Conservation (phyloP, 2,888 invertebrate species). For the Crematogaster levior region DNA sequence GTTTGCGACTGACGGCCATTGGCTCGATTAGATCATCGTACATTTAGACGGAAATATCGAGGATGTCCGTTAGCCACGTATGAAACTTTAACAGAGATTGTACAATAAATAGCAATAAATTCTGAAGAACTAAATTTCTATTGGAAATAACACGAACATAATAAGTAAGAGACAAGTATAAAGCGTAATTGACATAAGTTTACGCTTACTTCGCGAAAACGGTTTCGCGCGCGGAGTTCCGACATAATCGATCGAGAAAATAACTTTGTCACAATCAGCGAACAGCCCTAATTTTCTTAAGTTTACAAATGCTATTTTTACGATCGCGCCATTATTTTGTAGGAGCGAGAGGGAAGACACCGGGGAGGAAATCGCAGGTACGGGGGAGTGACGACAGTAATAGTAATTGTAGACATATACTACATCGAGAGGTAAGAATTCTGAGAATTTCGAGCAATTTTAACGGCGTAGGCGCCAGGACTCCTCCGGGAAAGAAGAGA, state of each 20-base stretch:
- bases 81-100: not conserved
- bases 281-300: slow-evolving; percentile 26
- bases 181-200: not conserved
- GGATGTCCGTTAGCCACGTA: not conserved
- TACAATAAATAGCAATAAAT: not conserved
- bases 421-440: slow-evolving; percentile 78
- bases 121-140: not conserved
- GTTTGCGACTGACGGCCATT: slow-evolving; percentile 34
- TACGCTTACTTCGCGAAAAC: not conserved
- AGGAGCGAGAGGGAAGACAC: slow-evolving; percentile 27
- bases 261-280: slow-evolving; percentile 39
- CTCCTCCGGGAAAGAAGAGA: slow-evolving; percentile 71
- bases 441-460: slow-evolving; percentile 84
- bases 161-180: not conserved
- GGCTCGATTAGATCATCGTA: slow-evolving; percentile 9
- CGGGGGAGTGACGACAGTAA: slow-evolving; percentile 57
- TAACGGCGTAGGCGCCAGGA: slow-evolving; percentile 84
- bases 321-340: slow-evolving; percentile 37
- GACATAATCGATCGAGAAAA: slow-evolving; percentile 14
- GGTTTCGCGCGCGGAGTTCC: not conserved
- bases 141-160: not conserved
- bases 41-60: slow-evolving; percentile 32
- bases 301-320: slow-evolving; percentile 19
- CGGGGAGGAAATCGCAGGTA: slow-evolving; percentile 33
- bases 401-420: slow-evolving; percentile 56